Evolutionary conservation across 1,140 invertebrate species (phyloP), one percentile per base, ranked within the genome.

Genomic region (Rhynchophorus ferrugineus): DNA sequence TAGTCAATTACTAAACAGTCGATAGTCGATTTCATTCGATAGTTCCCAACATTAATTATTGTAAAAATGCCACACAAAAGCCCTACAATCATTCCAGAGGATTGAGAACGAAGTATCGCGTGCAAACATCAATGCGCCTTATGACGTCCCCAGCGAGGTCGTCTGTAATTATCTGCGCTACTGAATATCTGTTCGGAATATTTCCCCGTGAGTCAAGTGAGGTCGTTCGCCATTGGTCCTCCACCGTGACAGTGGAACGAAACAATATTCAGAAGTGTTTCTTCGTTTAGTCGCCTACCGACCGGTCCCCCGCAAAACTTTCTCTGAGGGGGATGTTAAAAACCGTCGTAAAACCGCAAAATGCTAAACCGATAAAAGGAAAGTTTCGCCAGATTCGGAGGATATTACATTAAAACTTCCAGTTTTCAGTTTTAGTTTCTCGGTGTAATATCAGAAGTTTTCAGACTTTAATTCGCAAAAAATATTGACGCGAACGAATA

Each of bases 321-420:
- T 29, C 11, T 29, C 24, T 6, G 24, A 11, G 38, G 47, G 21
- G 44, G 29, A 34, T 54, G 44, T 47, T 52, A 52, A 47, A 54
- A 54, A 42, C 51, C 44, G 11, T 21, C 21, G 41, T 42, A 54
- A 54, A 41, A 42, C 51, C 51, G 38, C 51, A 54, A 54, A 54
- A 54, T 54, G 51, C 39, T 54, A 54, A 54, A 46, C 44, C 38
- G 51, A 54, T 54, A 54, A 54, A 37, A 54, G 51, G 7, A 54
- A 54, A 54, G 51, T 54, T 54, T 54, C 13, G 44, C 36, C 46
- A 37, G 47, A 47, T 54, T 44, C 34, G 44, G 42, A 44, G 44
- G 24, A 54, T 54, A 54, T 54, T 54, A 54, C 51, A 54, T 54
- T 54, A 54, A 54, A 54, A 47, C 51, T 54, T 54, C 36, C 46